These are phyloP conservation scores for Marisa cornuarietis DNA, from an alignment of 1,140 invertebrate genomes.

Conservation along the genomic window DNA sequence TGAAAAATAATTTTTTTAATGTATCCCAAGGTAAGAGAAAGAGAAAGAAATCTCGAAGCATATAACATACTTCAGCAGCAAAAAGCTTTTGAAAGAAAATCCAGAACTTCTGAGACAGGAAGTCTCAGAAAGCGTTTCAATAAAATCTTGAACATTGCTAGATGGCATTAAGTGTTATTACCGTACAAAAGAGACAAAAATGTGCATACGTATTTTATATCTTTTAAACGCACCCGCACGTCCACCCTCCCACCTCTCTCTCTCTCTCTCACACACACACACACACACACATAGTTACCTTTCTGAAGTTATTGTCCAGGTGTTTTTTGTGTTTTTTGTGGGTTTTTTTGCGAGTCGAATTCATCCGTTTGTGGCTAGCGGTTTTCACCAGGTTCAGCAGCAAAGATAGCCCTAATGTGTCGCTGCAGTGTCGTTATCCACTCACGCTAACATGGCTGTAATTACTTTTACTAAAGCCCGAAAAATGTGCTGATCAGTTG, in stretches of 20 bases:
- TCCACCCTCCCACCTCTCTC: background rate
- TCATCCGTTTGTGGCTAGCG: background rate
- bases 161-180: no score
- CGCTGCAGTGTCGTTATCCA: background rate
- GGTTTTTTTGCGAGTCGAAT: background rate
- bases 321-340: no score
- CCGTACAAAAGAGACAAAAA: no score
- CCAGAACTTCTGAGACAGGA: no score
- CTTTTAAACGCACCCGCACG: background rate
- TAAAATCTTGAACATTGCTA: no score
- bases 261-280: background rate
- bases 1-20: no score
- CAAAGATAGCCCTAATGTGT: no score
- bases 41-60: no score
- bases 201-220: background rate
- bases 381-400: background rate
- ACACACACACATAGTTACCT: background rate
- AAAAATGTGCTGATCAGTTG: background rate
- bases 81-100: no score
- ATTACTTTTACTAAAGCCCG: background rate
- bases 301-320: background rate
- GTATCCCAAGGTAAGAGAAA: no score
- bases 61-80: no score
- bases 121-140: no score
- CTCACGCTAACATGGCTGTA: background rate